phyloP scores from a whole-genome alignment of 2,888 invertebrate species.

The Sinodicranocentrus sp. region DNA sequence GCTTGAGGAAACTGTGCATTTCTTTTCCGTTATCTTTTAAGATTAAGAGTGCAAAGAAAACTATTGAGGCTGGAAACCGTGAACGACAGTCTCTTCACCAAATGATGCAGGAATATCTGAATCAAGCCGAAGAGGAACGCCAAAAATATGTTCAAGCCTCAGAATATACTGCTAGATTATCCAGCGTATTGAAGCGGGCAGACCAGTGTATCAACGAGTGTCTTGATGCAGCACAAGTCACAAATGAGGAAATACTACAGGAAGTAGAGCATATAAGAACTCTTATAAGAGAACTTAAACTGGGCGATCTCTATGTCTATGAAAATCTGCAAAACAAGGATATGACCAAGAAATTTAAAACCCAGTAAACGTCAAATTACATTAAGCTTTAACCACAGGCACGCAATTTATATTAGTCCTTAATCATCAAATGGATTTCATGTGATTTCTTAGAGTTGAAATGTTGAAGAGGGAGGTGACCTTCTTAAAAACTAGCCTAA shows the following conservation, averaged over 20 bases:
- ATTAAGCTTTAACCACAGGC: no score
- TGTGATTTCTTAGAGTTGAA: conserved; percentile 80
- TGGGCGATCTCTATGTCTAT: conserved; percentile 69
- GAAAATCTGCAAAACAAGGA: conserved; percentile 51
- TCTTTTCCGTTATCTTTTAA: no score
- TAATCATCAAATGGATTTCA: no score
- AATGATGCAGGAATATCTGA: conserved; percentile 81
- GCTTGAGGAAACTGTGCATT: no score
- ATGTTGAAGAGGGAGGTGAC: conserved; percentile 84
- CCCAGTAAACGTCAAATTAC: conserved; percentile 45
- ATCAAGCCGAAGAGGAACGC: conserved; percentile 82
- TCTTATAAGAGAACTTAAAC: conserved; percentile 72
- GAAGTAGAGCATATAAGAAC: conserved; percentile 73
- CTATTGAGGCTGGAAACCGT: conserved; percentile 81
- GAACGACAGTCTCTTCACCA: conserved; percentile 83
- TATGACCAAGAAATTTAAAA: conserved; percentile 54
- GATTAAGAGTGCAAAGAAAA: conserved; percentile 62
- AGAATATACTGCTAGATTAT: conserved; percentile 66
- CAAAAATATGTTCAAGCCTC: conserved; percentile 78
- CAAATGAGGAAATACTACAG: conserved; percentile 64
- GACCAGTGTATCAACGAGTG: conserved; percentile 73
- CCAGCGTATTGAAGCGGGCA: conserved; percentile 69
- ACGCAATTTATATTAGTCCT: no score
- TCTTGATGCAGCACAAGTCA: conserved; percentile 72
- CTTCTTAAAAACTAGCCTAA: conserved; percentile 83